phyloP scores from a whole-genome alignment of 2,888 invertebrate species.

The Aleiodes testaceus region DNA sequence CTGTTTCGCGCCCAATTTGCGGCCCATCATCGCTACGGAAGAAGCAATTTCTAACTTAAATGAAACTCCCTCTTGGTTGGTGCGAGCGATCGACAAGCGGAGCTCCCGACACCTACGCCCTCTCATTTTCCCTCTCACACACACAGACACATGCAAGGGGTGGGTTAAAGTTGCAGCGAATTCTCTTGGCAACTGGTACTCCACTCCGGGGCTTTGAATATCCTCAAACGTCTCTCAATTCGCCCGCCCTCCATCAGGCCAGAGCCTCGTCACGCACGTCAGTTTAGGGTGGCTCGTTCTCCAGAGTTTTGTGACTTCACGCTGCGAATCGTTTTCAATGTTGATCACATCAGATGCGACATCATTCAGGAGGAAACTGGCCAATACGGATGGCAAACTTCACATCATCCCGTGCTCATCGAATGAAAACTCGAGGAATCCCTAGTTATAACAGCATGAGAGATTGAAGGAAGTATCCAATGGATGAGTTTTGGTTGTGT shows the following conservation, averaged over 20 bases:
- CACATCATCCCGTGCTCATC: not conserved
- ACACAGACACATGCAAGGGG: constrained; percentile 6
- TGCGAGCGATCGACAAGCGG: constrained; percentile 34
- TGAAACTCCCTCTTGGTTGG: constrained; percentile 66
- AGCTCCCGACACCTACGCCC: constrained; percentile 15
- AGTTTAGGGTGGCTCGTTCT: constrained; percentile 17
- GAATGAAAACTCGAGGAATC: not conserved
- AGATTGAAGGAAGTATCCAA: constrained; percentile 21
- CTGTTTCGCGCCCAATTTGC: constrained; percentile 73
- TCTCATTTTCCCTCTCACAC: constrained; percentile 34
- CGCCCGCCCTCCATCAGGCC: not conserved
- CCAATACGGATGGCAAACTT: not conserved
- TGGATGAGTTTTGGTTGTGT: not conserved
- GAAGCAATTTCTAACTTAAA: constrained; percentile 74
- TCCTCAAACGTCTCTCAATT: constrained; percentile 16
- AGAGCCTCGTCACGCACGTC: constrained; percentile 6
- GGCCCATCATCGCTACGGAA: constrained; percentile 73
- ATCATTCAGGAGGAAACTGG: not conserved
- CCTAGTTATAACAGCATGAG: not conserved
- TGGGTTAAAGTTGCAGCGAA: constrained; percentile 18
- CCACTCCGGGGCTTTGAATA: constrained; percentile 25
- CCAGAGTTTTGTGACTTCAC: not conserved
- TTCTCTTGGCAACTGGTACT: constrained; percentile 23
- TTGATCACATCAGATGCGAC: constrained; percentile 3
- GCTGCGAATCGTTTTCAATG: constrained; percentile 4